Evolutionary conservation across 2,888 invertebrate species (phyloP), one percentile per base, ranked within the genome.

Genomic region (Neria commutata): DNA sequence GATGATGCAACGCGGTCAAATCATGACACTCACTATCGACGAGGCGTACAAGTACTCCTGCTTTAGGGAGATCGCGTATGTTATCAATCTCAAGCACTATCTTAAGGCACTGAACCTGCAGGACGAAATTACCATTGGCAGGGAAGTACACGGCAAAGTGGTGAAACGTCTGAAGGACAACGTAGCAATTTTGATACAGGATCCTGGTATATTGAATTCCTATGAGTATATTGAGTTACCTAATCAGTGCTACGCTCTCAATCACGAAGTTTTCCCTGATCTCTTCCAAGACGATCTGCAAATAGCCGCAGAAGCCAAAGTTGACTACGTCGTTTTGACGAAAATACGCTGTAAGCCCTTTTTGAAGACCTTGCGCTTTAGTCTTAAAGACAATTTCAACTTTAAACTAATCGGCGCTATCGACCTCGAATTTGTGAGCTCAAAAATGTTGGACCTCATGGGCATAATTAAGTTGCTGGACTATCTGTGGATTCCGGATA

Each of bases 141-240:
- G 25, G 1, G 77, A 77, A 26, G 64, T 74, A 2, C 65, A 67
- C 1, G 71, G 73, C 2, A 66, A 65, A 2, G 72, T 77, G 26
- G 67, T 79, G 0, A 81, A 81, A 65, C 75, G 71, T 14, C 56
- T 79, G 4, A 66, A 62, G 5, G 71, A 71, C 14, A 71, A 71
- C 0, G 16, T 81, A 5, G 74, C 77, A 1, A 64, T 80, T 1
- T 51, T 71, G 47, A 69, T 81, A 5, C 64, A 66, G 6, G 70
- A 70, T 52, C 68, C 72, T 2, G 77, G 76, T 0, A 42, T 72
- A 10, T 29, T 81, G n/a, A 52, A 68, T 19, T 80, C 81, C 0
- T 80, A 78, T 47, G 78, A 78, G 56, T 72, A 69, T 2, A 63
- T 81, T 19, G 70, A 76, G 21, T 40, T 81, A n/a, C 80, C 81